A percentile compares a stretch with the other conserved stretches of the same genome.
phyloP scores from a whole-genome alignment of 2,797 vertebrate species.

The Urocyon cinereoargenteus region DNA sequence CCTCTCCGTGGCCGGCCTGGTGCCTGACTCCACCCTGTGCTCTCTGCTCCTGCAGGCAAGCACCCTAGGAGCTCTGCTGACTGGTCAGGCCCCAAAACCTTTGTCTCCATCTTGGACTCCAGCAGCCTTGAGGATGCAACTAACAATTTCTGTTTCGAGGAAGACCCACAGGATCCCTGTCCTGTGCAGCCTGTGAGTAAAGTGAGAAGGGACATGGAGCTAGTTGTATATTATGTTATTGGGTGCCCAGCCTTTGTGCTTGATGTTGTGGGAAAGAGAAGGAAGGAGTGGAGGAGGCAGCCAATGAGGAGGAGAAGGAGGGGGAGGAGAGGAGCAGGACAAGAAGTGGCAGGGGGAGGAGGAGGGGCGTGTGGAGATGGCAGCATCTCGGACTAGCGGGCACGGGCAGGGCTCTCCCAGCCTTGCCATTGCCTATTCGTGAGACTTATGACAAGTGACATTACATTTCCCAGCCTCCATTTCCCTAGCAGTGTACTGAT shows the following conservation, averaged over 20 bases:
- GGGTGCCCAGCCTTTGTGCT: neutral
- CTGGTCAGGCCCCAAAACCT: neutral
- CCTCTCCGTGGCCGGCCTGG: neutral
- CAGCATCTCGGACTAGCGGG: neutral
- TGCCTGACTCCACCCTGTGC: neutral
- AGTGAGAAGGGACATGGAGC: neutral
- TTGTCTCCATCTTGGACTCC: conserved; percentile 44
- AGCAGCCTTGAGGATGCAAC: neutral
- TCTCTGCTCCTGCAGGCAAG: conserved; percentile 55
- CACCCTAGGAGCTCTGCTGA: neutral
- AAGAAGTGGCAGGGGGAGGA: neutral
- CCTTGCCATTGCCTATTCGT: neutral
- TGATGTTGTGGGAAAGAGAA: neutral
- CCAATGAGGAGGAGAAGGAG: neutral
- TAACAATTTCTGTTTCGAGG: neutral
- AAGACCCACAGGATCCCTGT: no score
- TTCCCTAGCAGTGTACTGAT: neutral
- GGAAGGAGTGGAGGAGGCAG: neutral
- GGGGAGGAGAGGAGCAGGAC: neutral
- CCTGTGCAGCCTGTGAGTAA: conserved; percentile 50
- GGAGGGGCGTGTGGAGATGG: neutral
- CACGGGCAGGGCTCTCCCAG: neutral
- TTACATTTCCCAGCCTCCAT: neutral
- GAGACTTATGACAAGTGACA: neutral
- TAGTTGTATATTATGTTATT: no score